Evolutionary conservation across 2,888 invertebrate species (phyloP).

Genomic region (Epiblema foenella): DNA sequence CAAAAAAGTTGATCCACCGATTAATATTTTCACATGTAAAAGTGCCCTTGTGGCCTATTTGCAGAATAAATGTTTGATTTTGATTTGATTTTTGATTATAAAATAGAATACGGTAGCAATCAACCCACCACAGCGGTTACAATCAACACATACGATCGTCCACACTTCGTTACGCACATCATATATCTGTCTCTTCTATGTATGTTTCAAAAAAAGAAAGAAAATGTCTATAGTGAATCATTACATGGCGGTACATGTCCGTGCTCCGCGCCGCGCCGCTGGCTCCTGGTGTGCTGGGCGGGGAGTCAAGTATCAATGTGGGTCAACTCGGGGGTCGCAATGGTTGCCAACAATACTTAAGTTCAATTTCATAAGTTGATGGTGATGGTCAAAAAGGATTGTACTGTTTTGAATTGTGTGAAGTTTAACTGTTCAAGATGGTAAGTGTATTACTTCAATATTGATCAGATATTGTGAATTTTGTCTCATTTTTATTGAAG

Average conservation of each 20-base stretch:
- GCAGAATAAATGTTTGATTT: no score
- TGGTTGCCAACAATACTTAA: conserved; percentile 2
- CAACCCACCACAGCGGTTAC: conserved; percentile 51
- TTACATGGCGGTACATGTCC: conserved; percentile 77
- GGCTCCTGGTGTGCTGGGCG: conserved; percentile 65
- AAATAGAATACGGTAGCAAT: conserved; percentile 19
- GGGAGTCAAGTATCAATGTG: conserved; percentile 60
- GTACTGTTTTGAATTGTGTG: no score
- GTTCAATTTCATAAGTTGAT: no score
- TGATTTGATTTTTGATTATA: no score
- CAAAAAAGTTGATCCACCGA: no score
- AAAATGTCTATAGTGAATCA: conserved; percentile 77
- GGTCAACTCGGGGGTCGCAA: conserved; percentile 38
- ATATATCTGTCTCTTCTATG: conserved; percentile 77
- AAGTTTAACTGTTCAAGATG: no score
- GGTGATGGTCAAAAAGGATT: no score
- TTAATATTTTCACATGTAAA: no score
- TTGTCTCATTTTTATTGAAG: not conserved
- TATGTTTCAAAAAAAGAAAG: conserved; percentile 73
- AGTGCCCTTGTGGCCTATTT: no score
- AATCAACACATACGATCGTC: conserved; percentile 80
- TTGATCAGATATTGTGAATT: no score
- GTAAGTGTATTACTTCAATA: no score
- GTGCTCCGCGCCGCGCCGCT: conserved; percentile 63
- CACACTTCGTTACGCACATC: conserved; percentile 84